Conservation (phyloP, 2,113 vertebrate species). For the Macroglossus sobrinus region DNA sequence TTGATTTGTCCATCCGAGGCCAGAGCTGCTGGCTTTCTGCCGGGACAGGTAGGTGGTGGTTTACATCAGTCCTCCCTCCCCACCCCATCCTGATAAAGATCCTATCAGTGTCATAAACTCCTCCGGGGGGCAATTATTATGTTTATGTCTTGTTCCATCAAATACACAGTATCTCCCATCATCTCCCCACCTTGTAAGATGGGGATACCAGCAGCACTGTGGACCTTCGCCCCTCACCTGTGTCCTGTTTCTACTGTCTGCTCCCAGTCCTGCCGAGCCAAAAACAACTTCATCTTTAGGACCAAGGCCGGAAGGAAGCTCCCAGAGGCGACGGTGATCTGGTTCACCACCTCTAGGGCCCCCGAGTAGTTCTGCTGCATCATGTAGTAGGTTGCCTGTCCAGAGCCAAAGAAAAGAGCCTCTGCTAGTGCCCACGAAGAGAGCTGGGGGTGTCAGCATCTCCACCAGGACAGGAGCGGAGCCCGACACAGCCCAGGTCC, state of each 20-base stretch:
- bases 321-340: slow-evolving; percentile 70
- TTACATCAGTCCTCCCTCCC: too few species aligned
- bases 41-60: not conserved
- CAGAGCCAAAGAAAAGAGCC: not conserved
- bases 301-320: slow-evolving; percentile 79
- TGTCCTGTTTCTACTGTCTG: slow-evolving; percentile 79
- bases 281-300: slow-evolving; percentile 83
- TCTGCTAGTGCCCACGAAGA: rapidly evolving
- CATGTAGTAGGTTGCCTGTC: slow-evolving; percentile 80
- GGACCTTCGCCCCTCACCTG: slow-evolving; percentile 54
- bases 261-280: slow-evolving; percentile 84
- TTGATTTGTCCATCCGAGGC: not conserved
- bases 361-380: slow-evolving; percentile 80
- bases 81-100: rapidly evolving
- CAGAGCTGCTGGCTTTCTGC: not conserved
- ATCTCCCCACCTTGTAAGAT: not conserved
- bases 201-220: rapidly evolving
- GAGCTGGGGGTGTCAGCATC: not conserved
- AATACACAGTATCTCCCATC: not conserved
- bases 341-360: slow-evolving; percentile 81
- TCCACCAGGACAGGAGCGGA: not conserved
- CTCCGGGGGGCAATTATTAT: not conserved
- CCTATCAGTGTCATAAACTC: too few species aligned
- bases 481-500: not conserved
- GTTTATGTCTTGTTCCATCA: not conserved